These are phyloP conservation scores for Rhagologus leucostigma DNA, from an alignment of 2,113 vertebrate species.

Conservation along the genomic window DNA sequence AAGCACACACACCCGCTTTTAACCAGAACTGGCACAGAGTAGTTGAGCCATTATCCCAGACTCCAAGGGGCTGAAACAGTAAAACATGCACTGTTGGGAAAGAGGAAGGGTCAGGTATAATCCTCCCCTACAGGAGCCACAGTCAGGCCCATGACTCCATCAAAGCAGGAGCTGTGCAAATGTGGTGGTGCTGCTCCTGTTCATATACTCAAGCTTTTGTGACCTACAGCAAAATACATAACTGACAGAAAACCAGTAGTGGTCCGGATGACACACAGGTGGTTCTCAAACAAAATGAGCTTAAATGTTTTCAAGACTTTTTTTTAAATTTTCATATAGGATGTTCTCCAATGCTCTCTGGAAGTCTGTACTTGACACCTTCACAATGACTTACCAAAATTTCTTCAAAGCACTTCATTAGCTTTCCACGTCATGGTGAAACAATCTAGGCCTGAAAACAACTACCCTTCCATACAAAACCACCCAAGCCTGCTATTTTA, in stretches of 20 bases:
- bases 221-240: not conserved
- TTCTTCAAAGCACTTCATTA: not conserved
- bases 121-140: not conserved
- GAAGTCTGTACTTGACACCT: not conserved
- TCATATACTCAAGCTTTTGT: too few species aligned
- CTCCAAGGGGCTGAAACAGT: not conserved
- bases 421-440: not conserved
- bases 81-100: rapidly evolving
- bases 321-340: not conserved
- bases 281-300: not conserved
- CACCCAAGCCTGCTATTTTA: not conserved
- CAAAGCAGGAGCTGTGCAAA: not conserved
- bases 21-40: not conserved
- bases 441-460: not conserved
- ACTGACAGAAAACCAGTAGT: not conserved
- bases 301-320: not conserved
- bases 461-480: not conserved
- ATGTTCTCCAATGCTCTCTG: not conserved
- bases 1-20: not conserved
- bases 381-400: not conserved
- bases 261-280: not conserved
- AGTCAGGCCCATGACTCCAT: not conserved
- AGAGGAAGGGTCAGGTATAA: not conserved
- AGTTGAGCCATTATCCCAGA: not conserved
- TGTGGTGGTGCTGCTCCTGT: rapidly evolving